Percentiles rank a stretch among this genome's conserved stretches.
Evolutionary conservation across 2,888 invertebrate species (phyloP).

Genomic region (Andrena praecox): DNA sequence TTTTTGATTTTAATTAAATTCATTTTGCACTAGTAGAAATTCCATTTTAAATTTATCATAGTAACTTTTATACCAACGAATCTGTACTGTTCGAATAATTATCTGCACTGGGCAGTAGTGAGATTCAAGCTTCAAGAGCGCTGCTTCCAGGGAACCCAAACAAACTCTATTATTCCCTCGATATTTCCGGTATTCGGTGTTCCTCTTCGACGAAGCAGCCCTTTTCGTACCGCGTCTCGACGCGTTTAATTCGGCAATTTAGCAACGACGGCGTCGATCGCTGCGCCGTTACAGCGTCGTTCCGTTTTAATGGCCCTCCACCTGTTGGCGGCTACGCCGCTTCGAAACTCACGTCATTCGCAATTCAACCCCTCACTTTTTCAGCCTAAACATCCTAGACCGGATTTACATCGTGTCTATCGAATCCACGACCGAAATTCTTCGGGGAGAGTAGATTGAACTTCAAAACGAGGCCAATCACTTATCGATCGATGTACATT

Average conservation of each 20-base stretch:
- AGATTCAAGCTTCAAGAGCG: background rate
- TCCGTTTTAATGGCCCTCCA: conserved; percentile 66
- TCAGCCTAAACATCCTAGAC: conserved; percentile 5
- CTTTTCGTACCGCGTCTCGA: conserved; percentile 16
- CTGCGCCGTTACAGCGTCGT: conserved; percentile 57
- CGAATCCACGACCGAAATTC: background rate
- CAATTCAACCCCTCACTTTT: conserved; percentile 33
- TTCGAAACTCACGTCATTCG: conserved; percentile 58
- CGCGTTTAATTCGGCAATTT: conserved; percentile 62
- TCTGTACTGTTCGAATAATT: background rate
- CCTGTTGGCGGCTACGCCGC: conserved; percentile 56
- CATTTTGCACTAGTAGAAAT: background rate
- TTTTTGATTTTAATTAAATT: background rate
- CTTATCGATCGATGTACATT: no score
- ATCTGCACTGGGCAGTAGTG: background rate
- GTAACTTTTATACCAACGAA: no score
- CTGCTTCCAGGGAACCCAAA: background rate
- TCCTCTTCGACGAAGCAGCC: conserved; percentile 2
- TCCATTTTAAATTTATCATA: no score
- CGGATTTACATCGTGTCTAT: background rate
- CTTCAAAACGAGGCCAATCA: background rate
- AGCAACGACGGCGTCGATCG: conserved; percentile 58
- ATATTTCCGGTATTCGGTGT: conserved; percentile 22
- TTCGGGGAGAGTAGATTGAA: no score
- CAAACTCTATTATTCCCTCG: conserved; percentile 16